Base-by-base conservation (phyloP, 2,888 invertebrate species). In the Mythimna pallens region DNA sequence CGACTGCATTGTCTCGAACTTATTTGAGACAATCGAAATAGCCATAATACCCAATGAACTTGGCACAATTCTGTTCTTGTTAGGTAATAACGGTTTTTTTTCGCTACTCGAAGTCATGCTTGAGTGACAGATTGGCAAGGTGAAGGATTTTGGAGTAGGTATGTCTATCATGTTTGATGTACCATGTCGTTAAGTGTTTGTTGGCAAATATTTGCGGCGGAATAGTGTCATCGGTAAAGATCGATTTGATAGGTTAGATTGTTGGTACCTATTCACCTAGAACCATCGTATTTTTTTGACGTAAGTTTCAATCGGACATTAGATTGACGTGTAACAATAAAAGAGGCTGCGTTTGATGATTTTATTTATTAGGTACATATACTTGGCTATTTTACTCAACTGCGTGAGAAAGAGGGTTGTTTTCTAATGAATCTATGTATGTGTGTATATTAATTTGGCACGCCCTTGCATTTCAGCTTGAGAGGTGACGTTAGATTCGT, bases 81-180 rank as follows among this genome's bases (percentile, higher is more conserved):
- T 88, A 89, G 76, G 87, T 89, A 90, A 90, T 87, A 86, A 82
- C 79, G 84, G 85, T 86, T 86, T 84, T 86, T 86, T 87, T 84
- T 76, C 72, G 62, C 57, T 58, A 55, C 66, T 69, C 55, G 22
- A 57, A 80, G 87, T 89, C 86, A 90, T 87, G 90, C 88, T 86
- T 85, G 84, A 82, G 85, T 83, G 85, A 69, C 70, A 84, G 80
- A 83, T 84, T 78, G 82, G 84, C 90, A 90, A 91, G 90, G 90
- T 90, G 89, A 91, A 91, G 90, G 90, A 82, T 84, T 65, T 25
- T 73, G 22, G 73, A 70, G 71, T 81, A 30, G 30, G 30, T 30
- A 62, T 65, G 74, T n/a, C 66, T 76, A 70, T 62, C 47, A 73
- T 81, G 78, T 82, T 82, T 78, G 70, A 75, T 73, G 76, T 82